Evolutionary conservation across 1,140 invertebrate genomes (phyloP).

Genomic region (Drosophila tropicalis): DNA sequence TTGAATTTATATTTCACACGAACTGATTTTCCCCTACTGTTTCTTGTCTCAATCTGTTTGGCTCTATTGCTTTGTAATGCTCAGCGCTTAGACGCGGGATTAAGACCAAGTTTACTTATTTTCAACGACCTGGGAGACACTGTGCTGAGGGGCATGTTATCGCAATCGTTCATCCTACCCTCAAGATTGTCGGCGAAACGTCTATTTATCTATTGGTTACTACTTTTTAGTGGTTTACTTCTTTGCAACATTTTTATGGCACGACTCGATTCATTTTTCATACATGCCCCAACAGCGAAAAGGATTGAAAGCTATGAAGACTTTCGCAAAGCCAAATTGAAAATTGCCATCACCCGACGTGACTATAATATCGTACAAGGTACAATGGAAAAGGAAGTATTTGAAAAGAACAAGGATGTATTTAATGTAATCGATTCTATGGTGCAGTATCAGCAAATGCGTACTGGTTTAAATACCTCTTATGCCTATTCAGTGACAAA

Average conservation of each 20-base stretch:
- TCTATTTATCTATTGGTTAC: constrained; percentile 29
- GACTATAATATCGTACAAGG: constrained; percentile 12
- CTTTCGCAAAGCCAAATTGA: constrained; percentile 17
- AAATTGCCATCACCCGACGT: constrained; percentile 34
- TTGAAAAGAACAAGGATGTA: constrained; percentile 24
- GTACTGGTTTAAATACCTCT: constrained; percentile 42
- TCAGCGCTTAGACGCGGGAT: constrained; percentile 16
- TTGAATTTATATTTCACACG: not conserved
- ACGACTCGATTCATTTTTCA: constrained; percentile 37
- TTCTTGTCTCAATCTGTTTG: constrained; percentile 18
- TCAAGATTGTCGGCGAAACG: not conserved
- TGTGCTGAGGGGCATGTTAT: constrained; percentile 36
- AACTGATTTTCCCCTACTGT: not conserved
- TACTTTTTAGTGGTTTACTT: constrained; percentile 32
- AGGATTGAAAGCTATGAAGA: constrained; percentile 27
- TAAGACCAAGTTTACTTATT: not conserved
- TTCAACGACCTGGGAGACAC: not conserved
- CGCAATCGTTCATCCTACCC: constrained; percentile 43
- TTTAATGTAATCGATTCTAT: constrained; percentile 23
- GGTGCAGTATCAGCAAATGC: constrained; percentile 23
- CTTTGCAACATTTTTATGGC: constrained; percentile 38
- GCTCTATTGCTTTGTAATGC: constrained; percentile 29
- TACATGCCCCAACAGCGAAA: constrained; percentile 34
- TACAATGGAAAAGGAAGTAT: not conserved
- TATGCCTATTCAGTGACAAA: constrained; percentile 60